Evolutionary conservation across 1,140 invertebrate genomes (phyloP).

Genomic region (Cotesia glomerata): DNA sequence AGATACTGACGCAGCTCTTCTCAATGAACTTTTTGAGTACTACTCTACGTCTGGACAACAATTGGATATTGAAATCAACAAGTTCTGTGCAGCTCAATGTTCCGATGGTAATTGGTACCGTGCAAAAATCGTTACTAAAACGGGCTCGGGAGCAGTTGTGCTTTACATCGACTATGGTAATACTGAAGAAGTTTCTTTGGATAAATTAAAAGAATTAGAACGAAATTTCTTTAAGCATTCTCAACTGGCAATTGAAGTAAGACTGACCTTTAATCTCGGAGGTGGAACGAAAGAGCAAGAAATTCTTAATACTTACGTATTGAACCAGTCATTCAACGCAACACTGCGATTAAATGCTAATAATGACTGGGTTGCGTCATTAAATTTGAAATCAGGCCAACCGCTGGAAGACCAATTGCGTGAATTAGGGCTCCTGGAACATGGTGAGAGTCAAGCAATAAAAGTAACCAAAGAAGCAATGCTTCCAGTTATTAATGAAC

Average conservation of each 20-base stretch:
- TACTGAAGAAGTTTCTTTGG: slow-evolving; percentile 46
- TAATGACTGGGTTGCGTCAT: slow-evolving; percentile 51
- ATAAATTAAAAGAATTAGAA: slow-evolving; percentile 55
- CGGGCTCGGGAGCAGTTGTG: slow-evolving; percentile 37
- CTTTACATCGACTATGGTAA: slow-evolving; percentile 68
- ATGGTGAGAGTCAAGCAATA: slow-evolving; percentile 1
- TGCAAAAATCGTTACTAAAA: slow-evolving; percentile 38
- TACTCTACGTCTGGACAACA: slow-evolving; percentile 63
- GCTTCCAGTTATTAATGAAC: not conserved
- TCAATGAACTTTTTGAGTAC: slow-evolving; percentile 64
- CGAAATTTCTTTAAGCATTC: slow-evolving; percentile 64
- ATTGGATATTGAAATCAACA: slow-evolving; percentile 48
- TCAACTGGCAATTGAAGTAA: slow-evolving; percentile 63
- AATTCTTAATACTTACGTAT: slow-evolving; percentile 39
- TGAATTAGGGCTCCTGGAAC: slow-evolving; percentile 24
- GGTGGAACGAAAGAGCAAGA: slow-evolving; percentile 48
- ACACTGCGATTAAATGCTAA: slow-evolving; percentile 47
- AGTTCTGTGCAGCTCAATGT: slow-evolving; percentile 69
- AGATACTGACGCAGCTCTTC: slow-evolving; percentile 56
- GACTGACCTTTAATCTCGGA: slow-evolving; percentile 47
- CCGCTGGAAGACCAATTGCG: slow-evolving; percentile 49
- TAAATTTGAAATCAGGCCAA: slow-evolving; percentile 38
- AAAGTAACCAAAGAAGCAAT: slow-evolving; percentile 16
- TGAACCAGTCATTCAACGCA: slow-evolving; percentile 42
- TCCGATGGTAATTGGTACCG: slow-evolving; percentile 68